Conservation (phyloP, 2,888 invertebrate species). For the Cosmia trapezina region DNA sequence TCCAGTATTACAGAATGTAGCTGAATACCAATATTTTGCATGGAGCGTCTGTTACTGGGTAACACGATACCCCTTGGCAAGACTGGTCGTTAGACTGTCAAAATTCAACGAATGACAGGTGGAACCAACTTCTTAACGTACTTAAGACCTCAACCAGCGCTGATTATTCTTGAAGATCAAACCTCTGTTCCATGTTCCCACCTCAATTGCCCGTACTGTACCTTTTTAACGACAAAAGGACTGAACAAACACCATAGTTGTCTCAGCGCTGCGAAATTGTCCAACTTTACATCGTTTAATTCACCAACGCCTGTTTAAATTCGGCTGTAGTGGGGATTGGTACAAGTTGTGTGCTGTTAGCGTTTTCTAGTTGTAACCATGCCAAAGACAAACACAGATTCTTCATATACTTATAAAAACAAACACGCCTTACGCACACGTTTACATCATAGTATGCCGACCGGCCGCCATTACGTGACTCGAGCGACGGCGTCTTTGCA, state of each 20-base stretch:
- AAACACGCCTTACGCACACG: no score
- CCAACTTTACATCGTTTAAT: slow-evolving; percentile 78
- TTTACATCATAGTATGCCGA: no score
- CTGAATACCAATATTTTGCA: not conserved
- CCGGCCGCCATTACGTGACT: no score
- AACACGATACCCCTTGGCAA: not conserved
- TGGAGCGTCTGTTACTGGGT: not conserved
- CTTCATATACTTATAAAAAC: no score
- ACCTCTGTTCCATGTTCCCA: not conserved
- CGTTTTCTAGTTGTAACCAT: slow-evolving; percentile 3
- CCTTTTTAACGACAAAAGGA: slow-evolving; percentile 66
- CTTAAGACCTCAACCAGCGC: not conserved
- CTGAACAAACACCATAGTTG: slow-evolving; percentile 74
- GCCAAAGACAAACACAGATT: no score
- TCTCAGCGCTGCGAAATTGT: slow-evolving; percentile 72
- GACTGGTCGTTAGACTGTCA: not conserved
- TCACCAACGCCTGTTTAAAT: slow-evolving; percentile 77
- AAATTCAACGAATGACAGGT: not conserved
- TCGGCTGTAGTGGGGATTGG: slow-evolving; percentile 67
- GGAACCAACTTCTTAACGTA: not conserved
- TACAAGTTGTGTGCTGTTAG: slow-evolving; percentile 44
- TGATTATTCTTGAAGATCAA: not conserved
- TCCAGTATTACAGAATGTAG: not conserved
- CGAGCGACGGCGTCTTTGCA: no score
- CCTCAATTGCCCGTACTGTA: not conserved